A percentile compares a stretch with the other conserved stretches of the same genome.
These are phyloP conservation scores for Allobates femoralis DNA, from an alignment of 2,797 vertebrate species.

Conservation along the genomic window DNA sequence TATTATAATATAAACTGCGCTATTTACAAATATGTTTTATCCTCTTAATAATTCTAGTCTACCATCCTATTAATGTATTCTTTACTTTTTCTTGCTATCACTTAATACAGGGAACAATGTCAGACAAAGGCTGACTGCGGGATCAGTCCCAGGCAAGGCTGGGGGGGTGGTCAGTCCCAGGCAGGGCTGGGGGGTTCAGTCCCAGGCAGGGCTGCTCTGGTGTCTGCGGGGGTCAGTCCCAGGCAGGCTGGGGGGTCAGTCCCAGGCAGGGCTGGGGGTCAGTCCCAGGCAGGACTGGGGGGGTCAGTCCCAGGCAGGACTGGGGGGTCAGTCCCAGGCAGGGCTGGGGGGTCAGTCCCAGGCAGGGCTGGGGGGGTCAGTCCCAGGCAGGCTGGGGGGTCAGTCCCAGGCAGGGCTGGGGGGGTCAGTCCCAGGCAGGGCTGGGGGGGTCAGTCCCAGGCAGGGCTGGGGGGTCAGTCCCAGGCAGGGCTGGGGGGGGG, in stretches of 20 bases:
- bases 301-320: not conserved
- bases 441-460: not conserved
- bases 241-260: no score
- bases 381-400: no score
- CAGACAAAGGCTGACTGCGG: not conserved
- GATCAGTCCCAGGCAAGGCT: not conserved
- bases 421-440: not conserved
- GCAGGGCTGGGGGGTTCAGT: not conserved
- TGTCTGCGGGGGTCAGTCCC: no score
- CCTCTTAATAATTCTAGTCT: no score
- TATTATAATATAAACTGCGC: no score
- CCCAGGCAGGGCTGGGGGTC: not conserved
- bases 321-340: not conserved
- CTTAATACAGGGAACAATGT: not conserved
- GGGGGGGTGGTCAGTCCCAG: not conserved
- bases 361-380: not conserved
- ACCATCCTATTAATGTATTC: no score
- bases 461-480: not conserved
- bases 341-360: not conserved
- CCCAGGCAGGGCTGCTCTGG: constrained; percentile 13
- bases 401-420: not conserved
- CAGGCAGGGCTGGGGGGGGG: not conserved
- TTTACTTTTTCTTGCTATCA: not conserved
- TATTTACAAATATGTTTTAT: not conserved
- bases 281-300: no score